Evolutionary conservation across 2,888 invertebrate species (phyloP).

Genomic region (Zelleria hepariella): DNA sequence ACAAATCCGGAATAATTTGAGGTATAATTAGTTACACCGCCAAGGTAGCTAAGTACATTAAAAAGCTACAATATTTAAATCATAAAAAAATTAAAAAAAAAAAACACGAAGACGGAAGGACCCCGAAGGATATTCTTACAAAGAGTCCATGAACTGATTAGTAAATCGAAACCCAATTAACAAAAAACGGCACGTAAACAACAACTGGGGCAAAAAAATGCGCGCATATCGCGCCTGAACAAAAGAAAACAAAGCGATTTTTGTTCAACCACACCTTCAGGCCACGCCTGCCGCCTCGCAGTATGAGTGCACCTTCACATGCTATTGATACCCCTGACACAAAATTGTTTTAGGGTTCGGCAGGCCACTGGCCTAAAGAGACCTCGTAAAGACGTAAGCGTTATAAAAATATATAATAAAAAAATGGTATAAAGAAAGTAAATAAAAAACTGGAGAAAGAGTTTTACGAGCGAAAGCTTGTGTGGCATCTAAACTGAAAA

Average conservation of each 20-base stretch:
- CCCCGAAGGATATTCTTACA: not conserved
- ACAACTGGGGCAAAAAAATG: not conserved
- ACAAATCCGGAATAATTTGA: not conserved
- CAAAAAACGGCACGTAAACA: not conserved
- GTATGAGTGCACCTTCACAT: slow-evolving; percentile 3
- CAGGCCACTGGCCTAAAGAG: not conserved
- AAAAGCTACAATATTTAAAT: too few species aligned
- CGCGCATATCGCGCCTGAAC: not conserved
- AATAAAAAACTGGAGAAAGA: too few species aligned
- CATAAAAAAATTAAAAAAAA: not conserved
- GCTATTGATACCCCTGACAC: slow-evolving; percentile 14
- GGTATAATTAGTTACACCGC: too few species aligned
- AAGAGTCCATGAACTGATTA: not conserved
- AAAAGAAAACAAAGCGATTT: not conserved
- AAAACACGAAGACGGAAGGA: not conserved
- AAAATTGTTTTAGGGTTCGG: slow-evolving; percentile 12
- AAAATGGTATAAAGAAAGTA: too few species aligned
- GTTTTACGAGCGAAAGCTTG: too few species aligned
- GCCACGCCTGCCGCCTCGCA: slow-evolving; percentile 12
- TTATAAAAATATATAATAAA: too few species aligned
- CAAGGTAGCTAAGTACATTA: too few species aligned
- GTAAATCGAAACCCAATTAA: not conserved
- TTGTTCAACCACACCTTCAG: not conserved
- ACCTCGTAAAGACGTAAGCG: not conserved
- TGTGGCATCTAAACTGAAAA: too few species aligned